Base-by-base conservation (phyloP, 1,140 invertebrate genomes). In the Hermatobates lingyangjiaoensis region DNA sequence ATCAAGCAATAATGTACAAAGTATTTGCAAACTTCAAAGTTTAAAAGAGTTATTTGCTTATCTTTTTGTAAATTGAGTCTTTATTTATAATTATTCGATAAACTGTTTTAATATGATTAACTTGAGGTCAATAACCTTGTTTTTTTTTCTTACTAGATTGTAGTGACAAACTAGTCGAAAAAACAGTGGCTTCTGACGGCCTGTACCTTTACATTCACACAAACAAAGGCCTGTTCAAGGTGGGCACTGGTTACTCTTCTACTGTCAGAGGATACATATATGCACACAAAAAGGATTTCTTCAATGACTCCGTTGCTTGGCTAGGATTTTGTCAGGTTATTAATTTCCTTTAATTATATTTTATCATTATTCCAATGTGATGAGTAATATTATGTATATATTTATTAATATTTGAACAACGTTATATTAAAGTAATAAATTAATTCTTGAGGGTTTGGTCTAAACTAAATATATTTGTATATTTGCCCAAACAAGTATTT, bases 181-280 rank as follows among this genome's bases (percentile, higher is more conserved):
- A 54, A 51, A 46, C 80, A 54, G 74, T 89, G 61, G 81, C 78
- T 3, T 87, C 84, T 61, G 90, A 95, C 70, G 91, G 92, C 23
- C 77, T 80, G 56, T 91, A 80, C 66, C 69, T 97, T 24, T 95
- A 90, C 66, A 65, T 95, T 2, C 78, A 81, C 61, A 81, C 76
- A 58, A 75, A 78, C 0, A 80, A 75, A 60, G 81, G 87, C 7
- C 69, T 93, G 44, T 72, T 86, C 27, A 94, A 95, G 71, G 79
- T 97, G 58, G 91, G 91, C 5, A 88, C 88, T 56, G 91, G 92
- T 20, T 93, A 89, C 68, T 81, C 83, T 34, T 86, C 83, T 56
- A 91, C 90, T 12, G 75, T 90, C 54, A 85, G 83, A 69, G 88
- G 87, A 26, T 82, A 87, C 64, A 68, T 92, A 30, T 90, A 91